Evolutionary conservation across 92 coral and sea anemone genomes (phyloP).

Genomic region (Metridium senile): DNA sequence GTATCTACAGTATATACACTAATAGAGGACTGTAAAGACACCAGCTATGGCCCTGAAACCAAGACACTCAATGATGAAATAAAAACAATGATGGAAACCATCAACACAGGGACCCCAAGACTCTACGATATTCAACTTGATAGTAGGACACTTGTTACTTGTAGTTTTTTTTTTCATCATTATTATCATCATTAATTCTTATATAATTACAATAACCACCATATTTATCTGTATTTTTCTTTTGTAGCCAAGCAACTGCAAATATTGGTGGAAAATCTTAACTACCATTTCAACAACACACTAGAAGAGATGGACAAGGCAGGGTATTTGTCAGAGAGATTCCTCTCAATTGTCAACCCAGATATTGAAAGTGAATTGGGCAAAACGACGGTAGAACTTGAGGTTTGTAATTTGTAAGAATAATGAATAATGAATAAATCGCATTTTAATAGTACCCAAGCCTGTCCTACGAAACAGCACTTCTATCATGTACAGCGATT

Average conservation of each 20-base stretch:
- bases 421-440: too few species aligned
- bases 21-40: neutral
- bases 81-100: neutral
- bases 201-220: neutral
- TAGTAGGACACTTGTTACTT: neutral
- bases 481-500: too few species aligned
- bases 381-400: neutral
- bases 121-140: neutral
- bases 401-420: neutral
- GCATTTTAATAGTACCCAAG: too few species aligned
- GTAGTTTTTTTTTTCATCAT: neutral
- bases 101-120: neutral
- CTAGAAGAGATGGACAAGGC: conserved; percentile 19
- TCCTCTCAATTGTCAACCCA: conserved; percentile 1
- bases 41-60: neutral
- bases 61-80: neutral
- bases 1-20: neutral
- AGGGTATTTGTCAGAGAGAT: neutral
- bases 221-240: neutral
- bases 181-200: neutral
- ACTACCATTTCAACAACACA: conserved; percentile 12
- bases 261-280: conserved; percentile 6
- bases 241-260: conserved; percentile 21
- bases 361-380: neutral
- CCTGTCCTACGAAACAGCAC: too few species aligned